Conservation (phyloP, 1,140 invertebrate genomes). For the Pemphigus obesinymphae region DNA sequence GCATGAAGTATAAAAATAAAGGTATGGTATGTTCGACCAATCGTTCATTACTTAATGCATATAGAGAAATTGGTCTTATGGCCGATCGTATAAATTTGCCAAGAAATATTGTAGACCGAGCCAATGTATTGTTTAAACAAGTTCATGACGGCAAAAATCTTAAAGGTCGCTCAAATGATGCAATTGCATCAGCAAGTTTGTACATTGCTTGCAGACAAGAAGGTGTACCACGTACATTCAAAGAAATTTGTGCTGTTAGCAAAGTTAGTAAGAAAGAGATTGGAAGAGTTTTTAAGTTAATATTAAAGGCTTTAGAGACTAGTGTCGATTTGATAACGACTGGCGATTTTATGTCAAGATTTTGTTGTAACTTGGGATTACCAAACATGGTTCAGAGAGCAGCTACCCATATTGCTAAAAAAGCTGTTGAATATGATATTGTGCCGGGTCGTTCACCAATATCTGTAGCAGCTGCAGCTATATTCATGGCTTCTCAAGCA, state of each 20-base stretch:
- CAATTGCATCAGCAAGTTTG: constrained; percentile 95
- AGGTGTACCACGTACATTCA: constrained; percentile 97
- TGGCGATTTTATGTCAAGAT: constrained; percentile 95
- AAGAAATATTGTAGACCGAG: constrained; percentile 89
- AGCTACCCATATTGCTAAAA: constrained; percentile 93
- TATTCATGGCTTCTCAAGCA: constrained; percentile 99
- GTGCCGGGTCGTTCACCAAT: constrained; percentile 98
- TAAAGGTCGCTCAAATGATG: constrained; percentile 82
- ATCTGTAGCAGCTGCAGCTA: constrained; percentile 97
- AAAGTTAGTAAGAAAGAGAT: constrained; percentile 99
- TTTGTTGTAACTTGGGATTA: constrained; percentile 79
- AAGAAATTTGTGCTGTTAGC: constrained; percentile 97
- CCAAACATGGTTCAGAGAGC: constrained; percentile 90
- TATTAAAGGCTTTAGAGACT: constrained; percentile 86
- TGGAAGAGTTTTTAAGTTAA: constrained; percentile 92
- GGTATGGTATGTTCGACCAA: constrained; percentile 30
- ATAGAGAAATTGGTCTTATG: constrained; percentile 95
- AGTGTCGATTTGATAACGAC: constrained; percentile 97
- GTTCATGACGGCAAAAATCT: constrained; percentile 96
- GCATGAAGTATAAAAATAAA: constrained; percentile 67
- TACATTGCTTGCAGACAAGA: constrained; percentile 97
- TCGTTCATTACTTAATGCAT: constrained; percentile 72
- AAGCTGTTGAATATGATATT: constrained; percentile 94
- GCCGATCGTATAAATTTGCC: constrained; percentile 95
- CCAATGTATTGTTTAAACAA: constrained; percentile 95